These are phyloP conservation scores for Theropithecus gelada DNA, from an alignment of 2,113 vertebrate species.

Conservation along the genomic window DNA sequence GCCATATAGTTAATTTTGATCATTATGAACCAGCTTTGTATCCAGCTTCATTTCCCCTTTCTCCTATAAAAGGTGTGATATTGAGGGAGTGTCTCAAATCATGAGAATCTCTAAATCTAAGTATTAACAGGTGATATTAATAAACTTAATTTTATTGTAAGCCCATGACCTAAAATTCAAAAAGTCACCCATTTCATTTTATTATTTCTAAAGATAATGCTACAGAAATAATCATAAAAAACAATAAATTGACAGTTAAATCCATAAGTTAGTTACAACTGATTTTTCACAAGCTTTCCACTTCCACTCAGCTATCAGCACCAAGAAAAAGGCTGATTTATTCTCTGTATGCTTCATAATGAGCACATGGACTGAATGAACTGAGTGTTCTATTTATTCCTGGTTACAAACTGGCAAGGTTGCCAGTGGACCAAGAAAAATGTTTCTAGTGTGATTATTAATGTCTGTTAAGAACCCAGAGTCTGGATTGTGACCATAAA, in stretches of 20 bases:
- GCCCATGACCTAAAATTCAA: not conserved
- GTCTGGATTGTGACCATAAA: slow-evolving; percentile 61
- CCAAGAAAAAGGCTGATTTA: slow-evolving; percentile 51
- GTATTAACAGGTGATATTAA: slow-evolving; percentile 64
- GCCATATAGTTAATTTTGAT: not conserved
- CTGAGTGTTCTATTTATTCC: slow-evolving; percentile 62
- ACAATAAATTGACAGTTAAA: not conserved
- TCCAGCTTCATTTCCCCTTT: not conserved
- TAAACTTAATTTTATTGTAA: slow-evolving; percentile 55
- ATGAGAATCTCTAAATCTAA: slow-evolving; percentile 70
- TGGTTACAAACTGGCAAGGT: slow-evolving; percentile 63
- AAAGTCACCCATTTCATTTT: not conserved
- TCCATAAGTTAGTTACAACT: not conserved
- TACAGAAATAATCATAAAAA: slow-evolving; percentile 6
- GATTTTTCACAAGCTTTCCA: slow-evolving; percentile 8
- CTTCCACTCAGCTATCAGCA: slow-evolving; percentile 6
- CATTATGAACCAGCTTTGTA: not conserved
- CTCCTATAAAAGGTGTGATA: not conserved
- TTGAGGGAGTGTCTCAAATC: slow-evolving; percentile 47
- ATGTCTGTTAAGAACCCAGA: slow-evolving; percentile 67
- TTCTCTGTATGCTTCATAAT: slow-evolving; percentile 52
- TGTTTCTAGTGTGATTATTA: slow-evolving; percentile 71
- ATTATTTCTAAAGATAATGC: not conserved
- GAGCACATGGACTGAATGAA: slow-evolving; percentile 18
- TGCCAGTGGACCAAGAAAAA: slow-evolving; percentile 74